Percentiles rank a stretch among this genome's conserved stretches.
phyloP scores from a whole-genome alignment of 2,888 invertebrate genomes.

The Cyclophora punctaria region DNA sequence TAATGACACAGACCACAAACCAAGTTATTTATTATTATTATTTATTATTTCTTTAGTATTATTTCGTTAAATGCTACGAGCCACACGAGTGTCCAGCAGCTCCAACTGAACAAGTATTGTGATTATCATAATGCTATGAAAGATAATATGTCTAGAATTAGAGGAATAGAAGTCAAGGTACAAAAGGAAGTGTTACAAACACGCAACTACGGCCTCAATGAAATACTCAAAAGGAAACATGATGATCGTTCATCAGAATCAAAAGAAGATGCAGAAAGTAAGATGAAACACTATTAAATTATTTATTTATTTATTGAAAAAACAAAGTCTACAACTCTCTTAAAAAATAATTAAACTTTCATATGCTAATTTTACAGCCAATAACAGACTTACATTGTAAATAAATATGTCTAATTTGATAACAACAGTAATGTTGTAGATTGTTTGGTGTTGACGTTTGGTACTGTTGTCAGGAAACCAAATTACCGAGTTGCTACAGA shows the following conservation, averaged over 20 bases:
- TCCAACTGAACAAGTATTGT: constrained; percentile 6
- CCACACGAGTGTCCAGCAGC: not conserved
- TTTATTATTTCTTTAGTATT: too few relatives aligned
- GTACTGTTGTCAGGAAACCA: constrained; percentile 45
- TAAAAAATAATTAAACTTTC: too few relatives aligned
- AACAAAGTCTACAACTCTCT: too few relatives aligned
- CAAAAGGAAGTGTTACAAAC: constrained; percentile 44
- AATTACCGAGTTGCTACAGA: constrained; percentile 56
- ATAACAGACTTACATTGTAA: too few relatives aligned
- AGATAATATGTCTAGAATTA: constrained; percentile 53
- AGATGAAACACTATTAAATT: constrained; percentile 15
- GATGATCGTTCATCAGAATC: constrained; percentile 37
- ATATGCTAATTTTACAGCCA: too few relatives aligned
- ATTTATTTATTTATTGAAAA: too few relatives aligned
- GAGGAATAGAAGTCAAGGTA: constrained; percentile 52
- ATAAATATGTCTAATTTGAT: too few relatives aligned
- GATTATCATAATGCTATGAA: constrained; percentile 7
- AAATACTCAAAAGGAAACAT: constrained; percentile 39
- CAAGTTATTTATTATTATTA: too few relatives aligned
- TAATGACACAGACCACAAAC: too few relatives aligned
- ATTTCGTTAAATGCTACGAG: too few relatives aligned
- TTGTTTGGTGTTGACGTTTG: not conserved
- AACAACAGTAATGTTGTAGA: not conserved
- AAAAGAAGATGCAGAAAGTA: constrained; percentile 57
- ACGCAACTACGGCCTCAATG: constrained; percentile 40